Evolutionary conservation across 2,888 invertebrate genomes (phyloP).

Genomic region (Volucella inanis): DNA sequence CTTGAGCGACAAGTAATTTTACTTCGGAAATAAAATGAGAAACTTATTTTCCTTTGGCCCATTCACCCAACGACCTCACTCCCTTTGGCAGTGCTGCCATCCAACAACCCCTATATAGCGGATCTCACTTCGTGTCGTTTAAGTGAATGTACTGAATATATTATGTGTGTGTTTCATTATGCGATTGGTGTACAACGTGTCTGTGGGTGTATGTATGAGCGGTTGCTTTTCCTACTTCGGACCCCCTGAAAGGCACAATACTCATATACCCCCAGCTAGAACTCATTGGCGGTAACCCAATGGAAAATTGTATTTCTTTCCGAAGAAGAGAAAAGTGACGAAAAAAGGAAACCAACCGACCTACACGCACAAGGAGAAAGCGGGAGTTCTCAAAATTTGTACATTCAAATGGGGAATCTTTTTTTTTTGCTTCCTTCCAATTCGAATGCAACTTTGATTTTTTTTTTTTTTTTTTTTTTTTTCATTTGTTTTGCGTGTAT

Average conservation of each 20-base stretch:
- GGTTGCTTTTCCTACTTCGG: not conserved
- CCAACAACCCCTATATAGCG: not conserved
- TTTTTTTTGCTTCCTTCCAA: slow-evolving; percentile 64
- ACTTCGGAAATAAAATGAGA: slow-evolving; percentile 81
- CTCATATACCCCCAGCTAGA: slow-evolving; percentile 4
- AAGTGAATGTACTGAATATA: slow-evolving; percentile 60
- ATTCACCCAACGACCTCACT: slow-evolving; percentile 49
- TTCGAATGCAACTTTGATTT: slow-evolving; percentile 52
- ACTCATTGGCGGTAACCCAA: slow-evolving; percentile 63
- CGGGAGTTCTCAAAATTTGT: slow-evolving; percentile 36
- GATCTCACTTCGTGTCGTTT: slow-evolving; percentile 46
- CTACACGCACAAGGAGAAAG: too few relatives aligned
- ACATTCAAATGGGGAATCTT: slow-evolving; percentile 63
- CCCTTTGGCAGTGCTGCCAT: not conserved
- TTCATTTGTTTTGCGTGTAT: slow-evolving; percentile 17
- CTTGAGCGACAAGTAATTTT: slow-evolving; percentile 81
- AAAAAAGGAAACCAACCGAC: not conserved
- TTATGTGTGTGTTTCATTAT: slow-evolving; percentile 69
- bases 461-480: slow-evolving; percentile 38
- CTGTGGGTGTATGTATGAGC: slow-evolving; percentile 31
- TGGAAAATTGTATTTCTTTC: slow-evolving; percentile 67
- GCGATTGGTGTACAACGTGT: slow-evolving; percentile 59
- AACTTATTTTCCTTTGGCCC: slow-evolving; percentile 77
- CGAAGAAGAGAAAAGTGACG: slow-evolving; percentile 1
- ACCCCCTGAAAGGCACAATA: not conserved